Base-by-base conservation (phyloP, 2,888 invertebrate genomes). In the Eupsilia transversa region DNA sequence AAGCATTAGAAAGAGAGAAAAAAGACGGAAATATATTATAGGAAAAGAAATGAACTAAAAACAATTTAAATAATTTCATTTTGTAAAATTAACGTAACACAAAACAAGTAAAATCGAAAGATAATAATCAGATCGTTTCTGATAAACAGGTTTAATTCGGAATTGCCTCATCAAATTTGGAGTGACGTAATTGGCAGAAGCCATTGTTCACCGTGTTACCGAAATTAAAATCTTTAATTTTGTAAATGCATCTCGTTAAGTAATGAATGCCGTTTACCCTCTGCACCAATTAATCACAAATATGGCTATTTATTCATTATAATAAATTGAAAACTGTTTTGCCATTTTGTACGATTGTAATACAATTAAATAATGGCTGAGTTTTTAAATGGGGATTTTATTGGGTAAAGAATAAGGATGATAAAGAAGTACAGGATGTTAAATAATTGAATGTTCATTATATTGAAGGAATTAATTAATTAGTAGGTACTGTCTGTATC, bases 191-290 rank as follows among this genome's bases (percentile, higher is more conserved):
- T 82, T 77, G 57, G 30, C 41, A 69, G 59, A 60, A 49, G 30
- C 10, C 49, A 69, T 52, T 71, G 64, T 54, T 74, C 35, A 64
- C 43, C 10, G 46, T 70, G 30, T 59, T 74, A 12, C 68, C 27
- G 35, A 68, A 79, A 80, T 85, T 74, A 72, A 86, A 79, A 64
- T 68, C 72, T 77, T 80, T 78, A 74, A 76, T 74, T 73, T 17
- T 30, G 57, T 72, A 52, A 75, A 87, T 76, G 57, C 52, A 46
- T 54, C 52, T 60, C 73, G 57, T 70, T 75, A 66, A 74, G 74
- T 75, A 70, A 84, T 75, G 67, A 67, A 81, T 72, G 69, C 72
- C 61, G 57, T 69, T 74, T 68, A 67, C 46, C 61, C 54, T 64
- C 67, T 69, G 56, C 43, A 57, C 33, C 64, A 68, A 72, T 78